These are phyloP conservation scores for Camponotus pennsylvanicus DNA, from an alignment of 1,140 invertebrate genomes.

Conservation along the genomic window DNA sequence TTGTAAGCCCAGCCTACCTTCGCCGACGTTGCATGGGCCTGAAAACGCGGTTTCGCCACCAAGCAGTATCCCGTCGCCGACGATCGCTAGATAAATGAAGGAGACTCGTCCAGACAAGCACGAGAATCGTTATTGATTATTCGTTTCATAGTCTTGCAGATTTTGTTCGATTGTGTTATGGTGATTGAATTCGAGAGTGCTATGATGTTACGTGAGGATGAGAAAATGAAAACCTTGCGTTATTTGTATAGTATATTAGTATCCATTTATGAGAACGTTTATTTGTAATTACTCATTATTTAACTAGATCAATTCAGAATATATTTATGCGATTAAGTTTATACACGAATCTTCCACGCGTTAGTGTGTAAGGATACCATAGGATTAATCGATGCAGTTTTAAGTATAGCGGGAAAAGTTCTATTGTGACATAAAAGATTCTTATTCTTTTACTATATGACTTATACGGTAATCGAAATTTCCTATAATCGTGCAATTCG, in stretches of 20 bases:
- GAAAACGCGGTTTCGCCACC: conserved; percentile 78
- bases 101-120: conserved; percentile 9
- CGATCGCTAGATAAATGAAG: conserved; percentile 82
- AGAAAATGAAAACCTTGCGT: conserved; percentile 35
- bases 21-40: conserved; percentile 78
- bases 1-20: conserved; percentile 83
- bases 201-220: neutral
- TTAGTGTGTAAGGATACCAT: conserved; percentile 70
- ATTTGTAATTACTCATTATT: conserved; percentile 39
- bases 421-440: neutral
- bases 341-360: conserved; percentile 66
- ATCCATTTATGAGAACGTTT: neutral
- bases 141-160: conserved; percentile 24
- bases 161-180: conserved; percentile 20
- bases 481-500: conserved; percentile 20
- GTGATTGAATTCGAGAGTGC: conserved; percentile 6
- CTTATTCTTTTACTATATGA: conserved; percentile 48
- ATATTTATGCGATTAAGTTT: conserved; percentile 50
- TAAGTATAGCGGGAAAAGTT: conserved; percentile 1
- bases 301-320: conserved; percentile 22
- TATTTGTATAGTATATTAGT: conserved; percentile 51
- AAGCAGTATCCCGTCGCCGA: conserved; percentile 81
- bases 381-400: conserved; percentile 59
- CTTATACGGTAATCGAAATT: conserved; percentile 27
- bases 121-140: conserved; percentile 9